These are phyloP conservation scores for Tringa solitaria DNA, from an alignment of 2,113 vertebrate species.

Conservation along the genomic window DNA sequence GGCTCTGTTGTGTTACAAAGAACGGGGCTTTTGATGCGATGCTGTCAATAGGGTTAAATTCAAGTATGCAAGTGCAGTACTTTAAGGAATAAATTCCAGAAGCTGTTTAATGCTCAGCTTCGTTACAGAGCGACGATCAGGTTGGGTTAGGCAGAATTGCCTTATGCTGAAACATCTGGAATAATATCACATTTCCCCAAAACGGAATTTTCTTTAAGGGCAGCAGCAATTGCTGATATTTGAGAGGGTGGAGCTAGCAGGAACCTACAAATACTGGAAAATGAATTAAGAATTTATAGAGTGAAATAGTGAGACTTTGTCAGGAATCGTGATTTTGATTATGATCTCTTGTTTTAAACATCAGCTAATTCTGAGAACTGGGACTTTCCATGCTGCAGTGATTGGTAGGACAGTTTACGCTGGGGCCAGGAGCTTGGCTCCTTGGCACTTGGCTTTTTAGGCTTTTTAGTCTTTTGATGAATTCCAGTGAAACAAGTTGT, in stretches of 20 bases:
- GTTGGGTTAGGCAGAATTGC: slow-evolving; percentile 18
- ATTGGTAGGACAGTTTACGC: neutral
- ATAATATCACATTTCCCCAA: slow-evolving; percentile 53
- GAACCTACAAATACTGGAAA: slow-evolving; percentile 31
- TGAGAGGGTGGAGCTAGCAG: neutral
- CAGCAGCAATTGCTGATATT: slow-evolving; percentile 24
- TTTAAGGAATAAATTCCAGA: slow-evolving; percentile 59
- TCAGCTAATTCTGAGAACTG: neutral
- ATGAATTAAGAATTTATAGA: slow-evolving; percentile 18
- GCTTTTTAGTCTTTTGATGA: slow-evolving; percentile 30
- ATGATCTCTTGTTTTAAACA: neutral
- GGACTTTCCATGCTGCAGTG: neutral
- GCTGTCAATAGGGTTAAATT: slow-evolving; percentile 35
- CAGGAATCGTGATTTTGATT: slow-evolving; percentile 1
- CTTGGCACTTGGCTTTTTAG: slow-evolving; percentile 30
- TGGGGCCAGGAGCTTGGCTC: neutral
- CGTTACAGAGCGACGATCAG: neutral
- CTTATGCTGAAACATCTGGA: slow-evolving; percentile 60
- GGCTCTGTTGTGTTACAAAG: neutral
- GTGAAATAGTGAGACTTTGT: slow-evolving; percentile 1
- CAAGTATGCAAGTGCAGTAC: slow-evolving; percentile 30
- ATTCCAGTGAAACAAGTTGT: slow-evolving; percentile 67
- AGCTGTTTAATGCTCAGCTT: slow-evolving; percentile 40
- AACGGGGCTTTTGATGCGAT: neutral
- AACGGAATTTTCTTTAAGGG: slow-evolving; percentile 48